Base-by-base conservation (phyloP, 2,888 invertebrate species). In the Rapana venosa region DNA sequence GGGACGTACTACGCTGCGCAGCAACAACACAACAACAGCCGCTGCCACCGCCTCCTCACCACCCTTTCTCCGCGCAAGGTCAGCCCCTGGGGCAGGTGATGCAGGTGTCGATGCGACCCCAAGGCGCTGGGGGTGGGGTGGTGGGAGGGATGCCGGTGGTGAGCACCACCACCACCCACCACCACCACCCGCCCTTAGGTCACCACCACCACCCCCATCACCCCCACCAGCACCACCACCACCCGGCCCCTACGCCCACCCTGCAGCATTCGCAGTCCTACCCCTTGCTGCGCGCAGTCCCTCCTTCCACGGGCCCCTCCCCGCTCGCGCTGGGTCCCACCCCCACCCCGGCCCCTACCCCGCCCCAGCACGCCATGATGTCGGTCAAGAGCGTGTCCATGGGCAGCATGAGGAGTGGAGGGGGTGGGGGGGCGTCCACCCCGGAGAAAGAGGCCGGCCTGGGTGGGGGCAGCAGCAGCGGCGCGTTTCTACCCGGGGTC, bases 181-280 rank as follows among this genome's bases (percentile, higher is more conserved):
- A 30, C 58, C 79, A 30, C 58, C 77, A 47, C 13, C 88, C 77
- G 58, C 88, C 81, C 22, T 56, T n/a, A 0, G 47, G 30, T 30
- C 83, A 79, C 79, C 77, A 47, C 74, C 88, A 74, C 11, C 88
- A 88, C 47, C 88, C 77, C 47, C 36, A 36, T 20, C 88, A 77
- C 30, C 83, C 32, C n/a, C 66, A 77, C 77, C 79, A 79, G 8
- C 87, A 87, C n/a, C 86, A 88, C 70, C 88, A 58, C 11, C 26
- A 26, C 26, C 88, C 84, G 36, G 84, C 66, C 88, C 35, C 17
- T 35, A 30, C 58, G 26, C 70, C 89, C 36, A 11, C 85, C n/a
- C 89, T 89, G 36, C 89, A 89, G 56, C 89, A 89, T 47, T 89
- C 89, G 15, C 89, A 89, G 77, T 89, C 89, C 58, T 89, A 74